phyloP scores from a whole-genome alignment of 2,888 invertebrate species.

The Hyppa rectilinea region DNA sequence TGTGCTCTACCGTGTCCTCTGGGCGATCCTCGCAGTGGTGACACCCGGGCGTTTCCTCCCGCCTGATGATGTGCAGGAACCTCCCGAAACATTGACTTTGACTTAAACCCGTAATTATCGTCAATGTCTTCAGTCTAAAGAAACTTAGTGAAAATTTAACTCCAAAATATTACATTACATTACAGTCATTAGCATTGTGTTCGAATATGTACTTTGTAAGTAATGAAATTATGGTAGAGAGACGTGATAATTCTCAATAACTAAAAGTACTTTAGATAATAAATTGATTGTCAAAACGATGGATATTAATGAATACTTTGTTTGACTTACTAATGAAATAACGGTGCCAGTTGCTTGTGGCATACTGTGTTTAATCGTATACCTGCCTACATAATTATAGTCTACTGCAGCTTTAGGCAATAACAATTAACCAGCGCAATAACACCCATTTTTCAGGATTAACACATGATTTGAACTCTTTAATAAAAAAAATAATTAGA shows the following conservation, averaged over 20 bases:
- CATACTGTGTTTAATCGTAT: background rate
- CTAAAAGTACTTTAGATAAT: conserved; percentile 43
- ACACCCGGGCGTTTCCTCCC: no score
- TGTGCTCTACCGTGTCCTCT: no score
- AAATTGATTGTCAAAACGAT: conserved; percentile 52
- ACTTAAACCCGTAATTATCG: conserved; percentile 24
- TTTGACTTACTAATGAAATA: conserved; percentile 23
- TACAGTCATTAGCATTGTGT: conserved; percentile 33
- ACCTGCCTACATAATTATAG: background rate
- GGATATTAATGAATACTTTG: conserved; percentile 53
- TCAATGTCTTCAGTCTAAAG: conserved; percentile 2
- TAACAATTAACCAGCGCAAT: background rate
- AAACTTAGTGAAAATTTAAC: conserved; percentile 21
- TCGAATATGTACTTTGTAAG: conserved; percentile 15
- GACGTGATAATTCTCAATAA: conserved; percentile 42
- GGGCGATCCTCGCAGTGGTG: no score
- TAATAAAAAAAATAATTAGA: no score
- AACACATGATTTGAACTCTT: no score
- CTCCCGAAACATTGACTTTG: no score
- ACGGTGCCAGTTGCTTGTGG: background rate
- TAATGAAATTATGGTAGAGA: conserved; percentile 50
- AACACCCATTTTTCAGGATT: background rate
- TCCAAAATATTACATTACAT: conserved; percentile 34
- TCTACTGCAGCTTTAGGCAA: background rate
- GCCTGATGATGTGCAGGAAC: no score